Base-by-base conservation (phyloP, 2,113 vertebrate species). In the Lonchura striata region DNA sequence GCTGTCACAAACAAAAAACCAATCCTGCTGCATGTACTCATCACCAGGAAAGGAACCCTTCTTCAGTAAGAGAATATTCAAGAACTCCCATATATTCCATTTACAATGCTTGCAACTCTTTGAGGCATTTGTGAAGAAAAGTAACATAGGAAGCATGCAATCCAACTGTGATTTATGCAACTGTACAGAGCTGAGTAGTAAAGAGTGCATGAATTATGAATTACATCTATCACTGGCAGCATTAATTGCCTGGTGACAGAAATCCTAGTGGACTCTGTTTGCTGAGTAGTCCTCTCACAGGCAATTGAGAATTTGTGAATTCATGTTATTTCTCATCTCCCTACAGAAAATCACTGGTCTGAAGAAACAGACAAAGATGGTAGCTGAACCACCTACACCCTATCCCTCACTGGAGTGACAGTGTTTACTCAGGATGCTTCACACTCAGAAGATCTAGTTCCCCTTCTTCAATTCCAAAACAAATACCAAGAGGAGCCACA, bases 181-280 rank as follows among this genome's bases (percentile, higher is more conserved):
- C 53, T 75, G 54, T 33, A 47, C 56, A 92, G 59, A 90, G 52
- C 64, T 37, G 27, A 15, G 25, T 42, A 91, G 88, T 84, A 75
- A 86, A 88, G 60, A 91, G 37, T 54, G 71, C 53, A 35, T 30
- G 44, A 88, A 91, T 77, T 93, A 86, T 89, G 84, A 89, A 82
- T 84, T 74, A 60, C 56, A 75, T 70, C 78, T 88, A 86, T 90
- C 77, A 70, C 33, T 79, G 46, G 52, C 74, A 89, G 64, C 61
- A 91, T 84, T 92, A 92, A 93, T 63, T 90, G 65, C 79, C 56
- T 78, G 66, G 64, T 59, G 72, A 89, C 20, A 4, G 69, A 84
- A 90, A 80, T 72, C 77, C 64, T 89, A 46, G 37, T 56, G 86
- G 75, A 75, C 49, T 28, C 42, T 4, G 37, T 63, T 47, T 72